Evolutionary conservation across 2,888 invertebrate genomes (phyloP).

Genomic region (Diloba caeruleocephala): DNA sequence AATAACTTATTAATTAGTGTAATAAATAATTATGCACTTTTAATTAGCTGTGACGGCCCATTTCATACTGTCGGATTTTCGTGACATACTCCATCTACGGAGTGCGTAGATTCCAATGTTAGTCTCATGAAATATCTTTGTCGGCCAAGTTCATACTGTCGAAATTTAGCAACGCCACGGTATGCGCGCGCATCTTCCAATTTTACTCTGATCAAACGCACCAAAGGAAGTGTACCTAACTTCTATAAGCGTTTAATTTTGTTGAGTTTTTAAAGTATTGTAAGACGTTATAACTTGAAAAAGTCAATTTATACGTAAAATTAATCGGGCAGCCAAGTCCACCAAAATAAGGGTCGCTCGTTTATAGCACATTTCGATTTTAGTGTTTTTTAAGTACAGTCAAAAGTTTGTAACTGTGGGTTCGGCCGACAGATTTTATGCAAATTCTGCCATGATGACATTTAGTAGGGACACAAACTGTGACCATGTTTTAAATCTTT

Average conservation of each 20-base stretch:
- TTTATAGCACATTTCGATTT: constrained; percentile 84
- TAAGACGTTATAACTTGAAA: constrained; percentile 43
- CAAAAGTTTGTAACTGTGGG: constrained; percentile 78
- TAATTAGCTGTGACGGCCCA: no score
- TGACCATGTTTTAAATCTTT: constrained; percentile 72
- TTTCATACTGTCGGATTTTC: no score
- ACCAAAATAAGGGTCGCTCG: constrained; percentile 71
- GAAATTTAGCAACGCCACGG: no score
- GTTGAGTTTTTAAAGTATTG: constrained; percentile 38
- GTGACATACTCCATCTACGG: no score
- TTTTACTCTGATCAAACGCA: no score
- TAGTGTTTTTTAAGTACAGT: constrained; percentile 81
- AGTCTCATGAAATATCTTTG: no score
- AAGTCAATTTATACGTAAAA: constrained; percentile 54
- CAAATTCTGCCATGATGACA: constrained; percentile 78
- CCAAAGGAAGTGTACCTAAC: no score
- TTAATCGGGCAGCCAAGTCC: constrained; percentile 44
- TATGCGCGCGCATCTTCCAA: no score
- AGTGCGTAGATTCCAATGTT: no score
- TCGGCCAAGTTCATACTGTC: no score
- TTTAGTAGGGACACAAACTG: constrained; percentile 79
- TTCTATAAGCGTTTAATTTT: constrained; percentile 49
- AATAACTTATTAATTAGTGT: no score
- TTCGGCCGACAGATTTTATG: constrained; percentile 80
- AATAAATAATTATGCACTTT: no score